Evolutionary conservation across 2,888 invertebrate genomes (phyloP).

Genomic region (Choreutis nemorana): DNA sequence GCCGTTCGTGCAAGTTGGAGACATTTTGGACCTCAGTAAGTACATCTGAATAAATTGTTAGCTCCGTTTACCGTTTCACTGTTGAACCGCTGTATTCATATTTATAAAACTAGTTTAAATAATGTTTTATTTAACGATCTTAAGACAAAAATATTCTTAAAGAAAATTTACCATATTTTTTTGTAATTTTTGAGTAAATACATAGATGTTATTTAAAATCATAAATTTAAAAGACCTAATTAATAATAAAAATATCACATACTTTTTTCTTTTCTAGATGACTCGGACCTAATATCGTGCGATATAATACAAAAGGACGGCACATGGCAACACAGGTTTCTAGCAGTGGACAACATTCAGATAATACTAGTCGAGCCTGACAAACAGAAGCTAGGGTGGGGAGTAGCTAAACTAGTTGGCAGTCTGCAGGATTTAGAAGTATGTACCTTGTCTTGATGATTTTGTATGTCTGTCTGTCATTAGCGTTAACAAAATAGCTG

Average conservation of each 20-base stretch:
- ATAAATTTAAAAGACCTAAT: constrained; percentile 2
- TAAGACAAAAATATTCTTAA: background rate
- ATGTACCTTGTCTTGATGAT: constrained; percentile 10
- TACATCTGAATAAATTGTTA: too few relatives aligned
- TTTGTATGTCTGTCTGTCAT: too few relatives aligned
- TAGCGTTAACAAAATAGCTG: background rate
- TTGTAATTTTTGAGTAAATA: constrained; percentile 3
- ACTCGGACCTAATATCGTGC: constrained; percentile 97
- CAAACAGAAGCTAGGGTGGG: constrained; percentile 94
- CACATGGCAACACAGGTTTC: constrained; percentile 88
- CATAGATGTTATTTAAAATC: constrained; percentile 1
- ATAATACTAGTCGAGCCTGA: constrained; percentile 98
- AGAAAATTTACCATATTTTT: background rate
- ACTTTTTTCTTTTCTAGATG: constrained; percentile 71
- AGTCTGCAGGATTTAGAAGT: constrained; percentile 95
- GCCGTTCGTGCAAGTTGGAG: constrained; percentile 90
- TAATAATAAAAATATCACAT: constrained; percentile 1
- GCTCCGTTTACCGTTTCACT: background rate
- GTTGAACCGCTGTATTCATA: too few relatives aligned
- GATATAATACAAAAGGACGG: constrained; percentile 92
- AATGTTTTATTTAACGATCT: too few relatives aligned
- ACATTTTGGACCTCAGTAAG: constrained; percentile 95
- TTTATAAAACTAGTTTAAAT: too few relatives aligned
- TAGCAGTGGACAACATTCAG: constrained; percentile 95
- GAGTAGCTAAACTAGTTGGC: constrained; percentile 95